phyloP scores from a whole-genome alignment of 2,113 vertebrate species.

The Diadophis punctatus region DNA sequence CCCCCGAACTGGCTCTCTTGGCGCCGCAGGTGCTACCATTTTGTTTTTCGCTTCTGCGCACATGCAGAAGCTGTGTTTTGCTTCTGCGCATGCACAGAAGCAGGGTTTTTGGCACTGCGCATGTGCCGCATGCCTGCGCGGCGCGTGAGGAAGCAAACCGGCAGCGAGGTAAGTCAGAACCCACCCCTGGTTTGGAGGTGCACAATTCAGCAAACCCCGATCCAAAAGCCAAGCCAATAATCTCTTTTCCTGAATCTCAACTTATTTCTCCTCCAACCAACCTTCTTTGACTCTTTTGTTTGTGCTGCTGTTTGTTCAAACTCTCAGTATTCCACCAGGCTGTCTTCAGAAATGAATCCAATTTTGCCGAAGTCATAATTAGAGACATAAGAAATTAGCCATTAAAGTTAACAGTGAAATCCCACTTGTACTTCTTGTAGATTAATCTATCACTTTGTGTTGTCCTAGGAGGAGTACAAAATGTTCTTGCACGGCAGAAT shows the following conservation, averaged over 20 bases:
- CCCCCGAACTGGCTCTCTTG: too few relatives aligned
- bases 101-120: too few relatives aligned
- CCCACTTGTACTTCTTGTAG: conserved; percentile 17
- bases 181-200: background rate
- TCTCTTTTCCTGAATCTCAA: background rate
- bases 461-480: conserved; percentile 17
- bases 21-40: too few relatives aligned
- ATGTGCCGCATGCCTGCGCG: too few relatives aligned
- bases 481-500: conserved; percentile 11
- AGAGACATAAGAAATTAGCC: conserved; percentile 30
- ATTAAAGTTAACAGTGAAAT: conserved; percentile 31
- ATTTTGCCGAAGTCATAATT: conserved; percentile 24
- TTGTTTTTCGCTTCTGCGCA: too few relatives aligned
- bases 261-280: background rate
- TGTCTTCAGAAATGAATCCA: conserved; percentile 14
- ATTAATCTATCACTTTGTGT: conserved; percentile 32
- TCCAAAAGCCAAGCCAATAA: background rate
- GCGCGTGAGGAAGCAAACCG: too few relatives aligned
- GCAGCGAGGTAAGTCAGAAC: too few relatives aligned
- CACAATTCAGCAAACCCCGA: background rate
- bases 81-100: too few relatives aligned
- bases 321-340: background rate
- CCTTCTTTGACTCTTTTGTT: background rate
- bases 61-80: too few relatives aligned
- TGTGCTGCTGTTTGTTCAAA: background rate